Percentiles rank a stretch among this genome's conserved stretches.
Evolutionary conservation across 2,797 vertebrate species (phyloP).

Genomic region (Mareca strepera): DNA sequence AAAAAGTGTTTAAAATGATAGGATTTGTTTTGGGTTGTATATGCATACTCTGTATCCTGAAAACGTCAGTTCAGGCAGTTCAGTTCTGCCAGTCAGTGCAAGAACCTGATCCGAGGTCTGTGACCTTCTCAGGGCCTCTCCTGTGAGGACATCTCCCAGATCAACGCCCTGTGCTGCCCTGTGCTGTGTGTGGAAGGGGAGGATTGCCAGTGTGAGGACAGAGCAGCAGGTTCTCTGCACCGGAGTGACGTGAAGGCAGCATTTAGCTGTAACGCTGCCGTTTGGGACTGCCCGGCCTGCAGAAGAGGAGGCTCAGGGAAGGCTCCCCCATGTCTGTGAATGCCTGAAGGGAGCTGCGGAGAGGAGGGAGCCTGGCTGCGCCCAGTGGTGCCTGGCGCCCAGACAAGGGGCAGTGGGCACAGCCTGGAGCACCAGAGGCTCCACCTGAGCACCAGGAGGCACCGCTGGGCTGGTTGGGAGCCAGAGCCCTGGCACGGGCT

Average conservation of each 20-base stretch:
- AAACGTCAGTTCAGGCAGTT: not conserved
- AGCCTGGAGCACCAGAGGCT: too few relatives aligned
- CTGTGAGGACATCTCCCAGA: not conserved
- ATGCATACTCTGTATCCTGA: not conserved
- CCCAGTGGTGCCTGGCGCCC: too few relatives aligned
- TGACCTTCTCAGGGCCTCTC: not conserved
- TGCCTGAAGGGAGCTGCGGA: too few relatives aligned
- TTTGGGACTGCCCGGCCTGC: not conserved
- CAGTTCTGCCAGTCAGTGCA: too few relatives aligned
- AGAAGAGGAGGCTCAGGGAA: too few relatives aligned
- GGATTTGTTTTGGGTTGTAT: not conserved
- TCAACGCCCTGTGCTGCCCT: too few relatives aligned
- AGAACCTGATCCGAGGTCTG: not conserved
- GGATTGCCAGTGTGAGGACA: fast-evolving
- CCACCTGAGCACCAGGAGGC: too few relatives aligned
- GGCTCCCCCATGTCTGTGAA: too few relatives aligned
- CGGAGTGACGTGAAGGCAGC: not conserved
- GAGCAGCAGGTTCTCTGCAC: too few relatives aligned
- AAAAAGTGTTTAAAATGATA: not conserved
- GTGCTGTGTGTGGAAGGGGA: not conserved
- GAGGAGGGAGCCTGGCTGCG: too few relatives aligned
- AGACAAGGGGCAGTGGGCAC: too few relatives aligned
- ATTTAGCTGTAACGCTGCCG: not conserved
- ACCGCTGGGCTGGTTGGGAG: not conserved
- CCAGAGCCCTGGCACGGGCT: not conserved